Conservation (phyloP, 2,797 vertebrate genomes). For the Pampus argenteus region DNA sequence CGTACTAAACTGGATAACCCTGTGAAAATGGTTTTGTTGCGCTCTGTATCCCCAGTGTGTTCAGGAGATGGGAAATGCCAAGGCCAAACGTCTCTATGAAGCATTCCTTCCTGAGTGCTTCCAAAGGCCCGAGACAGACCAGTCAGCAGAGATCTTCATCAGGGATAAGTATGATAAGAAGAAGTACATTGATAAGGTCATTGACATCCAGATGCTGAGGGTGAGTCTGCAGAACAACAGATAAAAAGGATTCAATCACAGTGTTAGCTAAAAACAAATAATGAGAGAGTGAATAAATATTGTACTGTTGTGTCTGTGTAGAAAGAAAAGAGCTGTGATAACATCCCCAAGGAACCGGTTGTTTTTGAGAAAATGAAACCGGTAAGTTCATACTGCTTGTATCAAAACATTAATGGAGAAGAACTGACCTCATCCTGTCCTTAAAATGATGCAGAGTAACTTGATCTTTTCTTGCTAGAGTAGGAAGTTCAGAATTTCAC, state of each 20-base stretch:
- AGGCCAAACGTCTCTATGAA: slow-evolving; percentile 96
- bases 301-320: slow-evolving; percentile 72
- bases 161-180: slow-evolving; percentile 99
- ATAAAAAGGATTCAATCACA: neutral
- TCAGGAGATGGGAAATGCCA: slow-evolving; percentile 98
- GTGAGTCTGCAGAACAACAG: slow-evolving; percentile 77
- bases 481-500: slow-evolving; percentile 10
- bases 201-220: slow-evolving; percentile 92
- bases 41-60: slow-evolving; percentile 86
- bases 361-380: slow-evolving; percentile 99
- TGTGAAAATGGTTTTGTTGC: slow-evolving; percentile 5
- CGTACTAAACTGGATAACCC: slow-evolving; percentile 12
- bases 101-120: slow-evolving; percentile 96
- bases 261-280: neutral
- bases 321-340: slow-evolving; percentile 94
- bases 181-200: slow-evolving; percentile 96
- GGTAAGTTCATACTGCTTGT: slow-evolving; percentile 79
- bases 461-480: neutral
- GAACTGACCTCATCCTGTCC: neutral
- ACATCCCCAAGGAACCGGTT: slow-evolving; percentile 89
- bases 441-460: neutral
- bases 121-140: slow-evolving; percentile 94
- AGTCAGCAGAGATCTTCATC: slow-evolving; percentile 95
- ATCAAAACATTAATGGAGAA: neutral
- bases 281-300: neutral